Evolutionary conservation across 2,113 vertebrate species (phyloP).

Genomic region (Cyprinodon tularosa): DNA sequence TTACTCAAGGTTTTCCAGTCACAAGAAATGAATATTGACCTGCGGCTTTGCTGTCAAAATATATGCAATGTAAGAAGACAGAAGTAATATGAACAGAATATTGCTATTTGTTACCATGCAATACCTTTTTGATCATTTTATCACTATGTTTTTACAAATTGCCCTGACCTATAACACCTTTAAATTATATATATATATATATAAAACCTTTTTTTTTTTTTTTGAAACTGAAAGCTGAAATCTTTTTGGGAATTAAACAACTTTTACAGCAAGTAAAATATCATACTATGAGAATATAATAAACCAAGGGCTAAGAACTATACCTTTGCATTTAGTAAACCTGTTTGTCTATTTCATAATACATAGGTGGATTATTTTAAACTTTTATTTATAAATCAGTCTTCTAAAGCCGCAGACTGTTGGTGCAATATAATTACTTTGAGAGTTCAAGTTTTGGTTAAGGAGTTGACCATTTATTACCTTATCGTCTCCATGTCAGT

Average conservation of each 20-base stretch:
- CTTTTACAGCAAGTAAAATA: background rate
- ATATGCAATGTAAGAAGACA: background rate
- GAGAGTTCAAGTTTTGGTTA: background rate
- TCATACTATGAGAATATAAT: background rate
- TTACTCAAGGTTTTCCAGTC: too few species aligned
- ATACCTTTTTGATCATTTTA: background rate
- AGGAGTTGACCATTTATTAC: background rate
- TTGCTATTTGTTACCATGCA: background rate
- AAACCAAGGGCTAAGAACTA: background rate
- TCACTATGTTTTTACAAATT: background rate
- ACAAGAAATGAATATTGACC: too few species aligned
- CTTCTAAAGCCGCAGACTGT: background rate
- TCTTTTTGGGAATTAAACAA: background rate
- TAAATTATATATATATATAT: background rate
- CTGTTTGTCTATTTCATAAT: background rate
- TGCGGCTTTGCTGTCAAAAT: too few species aligned
- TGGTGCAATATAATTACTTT: background rate
- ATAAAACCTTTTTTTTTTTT: background rate
- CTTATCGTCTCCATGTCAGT: background rate
- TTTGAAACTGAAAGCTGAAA: background rate
- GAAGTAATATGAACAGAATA: too few species aligned
- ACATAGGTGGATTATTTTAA: background rate
- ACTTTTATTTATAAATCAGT: background rate
- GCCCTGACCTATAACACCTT: too few species aligned
- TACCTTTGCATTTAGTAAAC: background rate